Conservation (phyloP, 2,797 vertebrate genomes). For the Vultur gryphus region DNA sequence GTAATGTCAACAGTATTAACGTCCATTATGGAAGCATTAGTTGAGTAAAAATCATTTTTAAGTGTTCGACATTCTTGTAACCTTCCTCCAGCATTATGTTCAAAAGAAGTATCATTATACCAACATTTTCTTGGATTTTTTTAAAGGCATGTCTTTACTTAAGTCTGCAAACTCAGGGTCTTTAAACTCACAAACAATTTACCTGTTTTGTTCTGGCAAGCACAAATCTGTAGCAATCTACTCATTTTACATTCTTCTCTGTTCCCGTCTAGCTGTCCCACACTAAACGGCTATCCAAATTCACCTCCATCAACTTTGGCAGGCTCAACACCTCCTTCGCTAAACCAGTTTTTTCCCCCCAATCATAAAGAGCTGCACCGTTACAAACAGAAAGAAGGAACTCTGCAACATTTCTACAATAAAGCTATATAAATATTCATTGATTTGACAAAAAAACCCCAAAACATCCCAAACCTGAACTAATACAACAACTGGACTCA, state of each 20-base stretch:
- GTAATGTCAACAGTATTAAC: constrained; percentile 59
- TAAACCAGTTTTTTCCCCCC: not conserved
- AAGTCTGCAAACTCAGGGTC: not conserved
- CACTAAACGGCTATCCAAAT: constrained; percentile 23
- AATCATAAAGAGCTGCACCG: not conserved
- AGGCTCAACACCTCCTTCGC: not conserved
- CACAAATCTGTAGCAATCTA: constrained; percentile 19
- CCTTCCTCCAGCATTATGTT: not conserved
- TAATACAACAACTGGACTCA: not conserved
- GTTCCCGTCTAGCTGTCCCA: not conserved
- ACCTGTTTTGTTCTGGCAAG: constrained; percentile 45
- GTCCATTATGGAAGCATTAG: constrained; percentile 27
- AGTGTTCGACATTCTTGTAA: constrained; percentile 33
- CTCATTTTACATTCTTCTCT: constrained; percentile 17
- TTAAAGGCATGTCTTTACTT: not conserved
- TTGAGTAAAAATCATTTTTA: constrained; percentile 43
- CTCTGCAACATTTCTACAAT: not conserved
- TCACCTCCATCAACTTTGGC: not conserved
- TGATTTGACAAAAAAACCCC: not conserved
- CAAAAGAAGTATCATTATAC: not conserved
- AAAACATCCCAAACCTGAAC: not conserved
- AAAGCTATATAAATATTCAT: not conserved
- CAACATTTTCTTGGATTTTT: not conserved
- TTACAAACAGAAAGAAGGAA: not conserved
- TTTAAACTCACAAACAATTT: constrained; percentile 30